Conservation (phyloP, 2,797 vertebrate genomes). For the Capromys pilorides region DNA sequence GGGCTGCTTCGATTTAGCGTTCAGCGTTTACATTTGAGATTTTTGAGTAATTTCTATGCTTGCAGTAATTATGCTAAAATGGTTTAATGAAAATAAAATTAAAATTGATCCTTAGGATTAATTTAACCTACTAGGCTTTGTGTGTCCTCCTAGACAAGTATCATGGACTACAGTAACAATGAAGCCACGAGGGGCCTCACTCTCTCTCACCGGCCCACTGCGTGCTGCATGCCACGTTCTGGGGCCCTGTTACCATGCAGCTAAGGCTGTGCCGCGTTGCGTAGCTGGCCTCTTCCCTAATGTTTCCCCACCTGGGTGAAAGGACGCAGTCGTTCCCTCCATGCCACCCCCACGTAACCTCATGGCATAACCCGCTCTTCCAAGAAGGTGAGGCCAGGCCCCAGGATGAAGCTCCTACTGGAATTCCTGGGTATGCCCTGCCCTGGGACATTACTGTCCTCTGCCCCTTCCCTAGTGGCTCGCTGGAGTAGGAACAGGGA, state of each 20-base stretch:
- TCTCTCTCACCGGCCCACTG: not conserved
- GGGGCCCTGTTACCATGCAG: not conserved
- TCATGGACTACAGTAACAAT: constrained; percentile 83
- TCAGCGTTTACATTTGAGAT: constrained; percentile 86
- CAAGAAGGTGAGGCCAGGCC: constrained; percentile 29
- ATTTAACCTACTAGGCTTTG: constrained; percentile 81
- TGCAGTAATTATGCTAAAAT: constrained; percentile 84
- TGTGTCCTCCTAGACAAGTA: constrained; percentile 84
- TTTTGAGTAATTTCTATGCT: constrained; percentile 84
- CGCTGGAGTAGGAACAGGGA: not conserved
- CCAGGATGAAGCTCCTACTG: not conserved
- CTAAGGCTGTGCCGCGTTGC: not conserved
- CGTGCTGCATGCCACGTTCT: not conserved
- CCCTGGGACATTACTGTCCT: not conserved
- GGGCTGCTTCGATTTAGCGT: constrained; percentile 84
- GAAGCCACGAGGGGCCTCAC: constrained; percentile 75
- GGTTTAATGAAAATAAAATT: constrained; percentile 84
- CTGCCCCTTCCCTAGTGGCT: not conserved
- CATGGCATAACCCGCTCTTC: constrained; percentile 10
- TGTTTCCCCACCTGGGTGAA: constrained; percentile 11
- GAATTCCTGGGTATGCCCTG: constrained; percentile 5
- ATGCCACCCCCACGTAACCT: not conserved
- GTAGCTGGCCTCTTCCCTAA: constrained; percentile 33
- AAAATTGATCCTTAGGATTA: constrained; percentile 85
- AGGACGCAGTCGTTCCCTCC: constrained; percentile 31